Conservation (phyloP, 2,113 vertebrate genomes). For the Sebastes fasciatus region DNA sequence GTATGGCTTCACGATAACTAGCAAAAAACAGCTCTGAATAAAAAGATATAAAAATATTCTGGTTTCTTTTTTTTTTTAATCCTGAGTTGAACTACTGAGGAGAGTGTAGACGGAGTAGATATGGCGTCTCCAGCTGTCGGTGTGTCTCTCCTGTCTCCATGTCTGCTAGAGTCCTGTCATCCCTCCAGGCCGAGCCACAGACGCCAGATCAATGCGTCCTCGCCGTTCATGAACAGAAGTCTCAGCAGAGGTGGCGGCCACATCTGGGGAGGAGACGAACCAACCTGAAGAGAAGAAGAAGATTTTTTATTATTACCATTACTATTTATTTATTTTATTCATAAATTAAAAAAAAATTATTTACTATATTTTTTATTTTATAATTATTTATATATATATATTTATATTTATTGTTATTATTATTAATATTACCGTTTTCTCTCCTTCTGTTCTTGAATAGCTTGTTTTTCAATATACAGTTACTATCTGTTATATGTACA, state of each 20-base stretch:
- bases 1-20: slow-evolving; percentile 50
- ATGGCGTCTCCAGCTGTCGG: slow-evolving; percentile 30
- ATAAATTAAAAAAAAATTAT: too few relatives aligned
- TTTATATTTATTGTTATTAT: too few relatives aligned
- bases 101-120: slow-evolving; percentile 13
- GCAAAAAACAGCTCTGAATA: slow-evolving; percentile 22
- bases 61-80: not conserved
- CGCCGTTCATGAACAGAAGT: slow-evolving; percentile 68
- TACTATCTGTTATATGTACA: too few relatives aligned
- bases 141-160: slow-evolving; percentile 73
- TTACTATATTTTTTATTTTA: too few relatives aligned
- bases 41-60: slow-evolving; percentile 54
- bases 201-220: slow-evolving; percentile 15
- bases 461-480: too few relatives aligned
- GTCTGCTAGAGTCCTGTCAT: slow-evolving; percentile 62
- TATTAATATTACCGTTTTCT: too few relatives aligned
- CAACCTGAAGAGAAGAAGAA: slow-evolving; percentile 30
- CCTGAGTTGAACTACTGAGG: slow-evolving; percentile 53
- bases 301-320: not conserved
- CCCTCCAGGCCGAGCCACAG: slow-evolving; percentile 64
- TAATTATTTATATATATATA: too few relatives aligned
- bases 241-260: slow-evolving; percentile 58
- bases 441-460: too few relatives aligned
- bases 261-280: slow-evolving; percentile 63
- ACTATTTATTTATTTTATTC: too few relatives aligned